Percentiles rank a stretch among this genome's conserved stretches.
phyloP scores from a whole-genome alignment of 2,113 vertebrate genomes.

The Andinoacara biseriatus region DNA sequence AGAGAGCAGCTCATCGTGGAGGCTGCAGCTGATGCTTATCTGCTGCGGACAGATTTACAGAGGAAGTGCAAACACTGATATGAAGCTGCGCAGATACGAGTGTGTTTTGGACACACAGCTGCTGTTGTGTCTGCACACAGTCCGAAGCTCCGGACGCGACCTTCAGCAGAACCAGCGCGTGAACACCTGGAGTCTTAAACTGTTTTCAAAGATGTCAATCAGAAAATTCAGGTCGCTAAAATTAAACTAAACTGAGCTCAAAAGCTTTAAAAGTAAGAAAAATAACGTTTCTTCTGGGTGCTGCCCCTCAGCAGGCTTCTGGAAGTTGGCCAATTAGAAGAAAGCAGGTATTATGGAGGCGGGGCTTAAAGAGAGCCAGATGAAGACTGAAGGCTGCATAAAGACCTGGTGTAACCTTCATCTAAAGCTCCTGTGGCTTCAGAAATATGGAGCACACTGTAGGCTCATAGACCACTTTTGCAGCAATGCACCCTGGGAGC shows the following conservation, averaged over 20 bases:
- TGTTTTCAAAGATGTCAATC: not conserved
- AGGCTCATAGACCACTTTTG: not conserved
- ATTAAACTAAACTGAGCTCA: too few relatives aligned
- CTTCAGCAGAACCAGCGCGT: not conserved
- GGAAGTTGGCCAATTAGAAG: not conserved
- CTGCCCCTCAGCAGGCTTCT: not conserved
- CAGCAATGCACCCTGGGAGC: not conserved
- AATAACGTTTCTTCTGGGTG: too few relatives aligned
- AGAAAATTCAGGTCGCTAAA: not conserved
- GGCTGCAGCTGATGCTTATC: conserved; percentile 9
- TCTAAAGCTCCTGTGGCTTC: too few relatives aligned
- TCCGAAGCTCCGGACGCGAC: not conserved
- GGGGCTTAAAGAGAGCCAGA: not conserved
- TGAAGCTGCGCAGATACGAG: conserved; percentile 19
- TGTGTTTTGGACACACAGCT: conserved; percentile 69
- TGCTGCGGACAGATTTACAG: conserved; percentile 9
- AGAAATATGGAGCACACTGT: too few relatives aligned
- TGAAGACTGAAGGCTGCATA: not conserved
- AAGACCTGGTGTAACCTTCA: not conserved
- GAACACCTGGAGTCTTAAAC: not conserved
- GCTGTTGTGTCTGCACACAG: conserved; percentile 54
- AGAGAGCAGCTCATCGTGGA: not conserved
- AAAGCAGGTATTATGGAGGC: accelerated
- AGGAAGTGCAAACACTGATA: conserved; percentile 48
- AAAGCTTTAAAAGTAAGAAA: too few relatives aligned